Percentiles rank a stretch among this genome's conserved stretches.
Conservation (phyloP, 2,888 invertebrate genomes). For the Papilio elwesi region DNA sequence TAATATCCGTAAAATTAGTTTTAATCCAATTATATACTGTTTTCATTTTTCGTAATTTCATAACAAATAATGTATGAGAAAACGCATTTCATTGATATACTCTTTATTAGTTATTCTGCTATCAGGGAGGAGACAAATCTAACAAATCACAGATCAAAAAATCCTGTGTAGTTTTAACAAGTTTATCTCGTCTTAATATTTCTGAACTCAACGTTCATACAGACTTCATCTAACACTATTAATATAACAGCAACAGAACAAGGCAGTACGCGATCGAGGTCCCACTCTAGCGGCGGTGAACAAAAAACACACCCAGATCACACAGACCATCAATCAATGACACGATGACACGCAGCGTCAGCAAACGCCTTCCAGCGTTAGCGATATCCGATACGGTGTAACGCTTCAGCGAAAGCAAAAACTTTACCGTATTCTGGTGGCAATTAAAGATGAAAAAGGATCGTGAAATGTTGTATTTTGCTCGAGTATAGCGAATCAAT, state of each 20-base stretch:
- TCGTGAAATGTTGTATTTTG: background rate
- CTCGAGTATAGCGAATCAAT: background rate
- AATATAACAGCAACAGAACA: background rate
- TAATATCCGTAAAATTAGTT: too few relatives aligned
- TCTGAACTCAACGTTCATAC: too few relatives aligned
- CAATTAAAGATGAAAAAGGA: background rate
- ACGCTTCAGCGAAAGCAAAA: background rate
- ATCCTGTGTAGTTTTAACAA: too few relatives aligned
- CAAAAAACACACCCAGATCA: constrained; percentile 15
- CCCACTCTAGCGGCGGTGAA: constrained; percentile 6
- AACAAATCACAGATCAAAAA: too few relatives aligned
- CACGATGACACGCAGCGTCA: constrained; percentile 8
- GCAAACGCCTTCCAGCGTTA: constrained; percentile 8
- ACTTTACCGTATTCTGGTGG: background rate
- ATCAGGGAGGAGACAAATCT: too few relatives aligned
- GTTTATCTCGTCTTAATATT: too few relatives aligned
- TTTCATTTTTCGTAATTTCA: too few relatives aligned
- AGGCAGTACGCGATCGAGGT: constrained; percentile 1
- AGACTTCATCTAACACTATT: too few relatives aligned
- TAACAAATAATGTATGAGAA: too few relatives aligned
- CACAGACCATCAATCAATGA: constrained; percentile 21
- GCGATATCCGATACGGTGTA: constrained; percentile 4
- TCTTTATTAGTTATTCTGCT: too few relatives aligned
- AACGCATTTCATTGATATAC: too few relatives aligned
- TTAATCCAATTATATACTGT: too few relatives aligned